Evolutionary conservation across 2,888 invertebrate species (phyloP).

Genomic region (Alitta virens): DNA sequence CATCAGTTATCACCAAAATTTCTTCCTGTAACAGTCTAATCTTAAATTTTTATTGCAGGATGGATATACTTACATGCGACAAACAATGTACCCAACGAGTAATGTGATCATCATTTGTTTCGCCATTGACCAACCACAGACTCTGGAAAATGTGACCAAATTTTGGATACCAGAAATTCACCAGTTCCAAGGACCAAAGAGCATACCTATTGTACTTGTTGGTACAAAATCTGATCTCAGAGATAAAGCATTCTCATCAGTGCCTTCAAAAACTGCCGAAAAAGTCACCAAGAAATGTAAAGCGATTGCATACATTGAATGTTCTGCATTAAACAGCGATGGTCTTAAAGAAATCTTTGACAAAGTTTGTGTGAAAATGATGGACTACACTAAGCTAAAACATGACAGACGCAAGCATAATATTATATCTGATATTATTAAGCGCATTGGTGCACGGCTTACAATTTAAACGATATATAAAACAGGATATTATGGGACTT

Average conservation of each 20-base stretch:
- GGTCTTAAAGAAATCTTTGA: neutral
- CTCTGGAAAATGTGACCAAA: neutral
- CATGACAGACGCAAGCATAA: too few relatives aligned
- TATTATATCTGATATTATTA: too few relatives aligned
- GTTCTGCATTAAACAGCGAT: neutral
- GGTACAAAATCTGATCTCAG: too few relatives aligned
- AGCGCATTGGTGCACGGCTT: too few relatives aligned
- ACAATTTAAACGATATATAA: too few relatives aligned
- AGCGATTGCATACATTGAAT: neutral
- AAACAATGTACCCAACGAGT: neutral
- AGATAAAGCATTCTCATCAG: too few relatives aligned
- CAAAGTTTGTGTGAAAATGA: neutral
- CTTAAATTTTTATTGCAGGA: neutral
- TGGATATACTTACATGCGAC: neutral
- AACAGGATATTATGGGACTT: too few relatives aligned
- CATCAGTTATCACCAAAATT: neutral
- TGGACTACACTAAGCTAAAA: too few relatives aligned
- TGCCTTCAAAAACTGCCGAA: too few relatives aligned
- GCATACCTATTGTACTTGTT: too few relatives aligned
- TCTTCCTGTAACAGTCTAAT: neutral
- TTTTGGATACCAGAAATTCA: neutral
- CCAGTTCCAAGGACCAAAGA: neutral
- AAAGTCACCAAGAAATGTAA: neutral
- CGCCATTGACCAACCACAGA: too few relatives aligned
- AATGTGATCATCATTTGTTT: neutral